phyloP scores from a whole-genome alignment of 2,888 invertebrate species.

The Gastracanthus pulcherrimus region DNA sequence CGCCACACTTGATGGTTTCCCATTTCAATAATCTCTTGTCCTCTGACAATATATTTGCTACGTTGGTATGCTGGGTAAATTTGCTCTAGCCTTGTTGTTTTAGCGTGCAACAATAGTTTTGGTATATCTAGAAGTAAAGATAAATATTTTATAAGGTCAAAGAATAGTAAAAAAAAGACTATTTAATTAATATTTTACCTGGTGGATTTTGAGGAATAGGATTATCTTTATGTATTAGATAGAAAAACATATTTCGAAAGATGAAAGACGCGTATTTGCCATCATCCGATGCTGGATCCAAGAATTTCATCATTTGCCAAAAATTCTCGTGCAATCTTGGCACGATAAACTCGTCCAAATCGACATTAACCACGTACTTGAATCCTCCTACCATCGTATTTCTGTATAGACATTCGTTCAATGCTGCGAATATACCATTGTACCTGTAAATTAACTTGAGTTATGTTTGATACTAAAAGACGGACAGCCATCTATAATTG shows the following conservation, averaged over 20 bases:
- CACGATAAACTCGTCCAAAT: conserved; percentile 73
- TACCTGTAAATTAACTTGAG: conserved; percentile 69
- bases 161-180: not conserved
- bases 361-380: conserved; percentile 67
- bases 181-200: conserved; percentile 55
- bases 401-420: conserved; percentile 73
- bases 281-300: conserved; percentile 52
- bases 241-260: conserved; percentile 79
- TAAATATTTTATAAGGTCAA: not conserved
- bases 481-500: not conserved
- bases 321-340: conserved; percentile 65
- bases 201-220: conserved; percentile 68
- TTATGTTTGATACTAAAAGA: no score
- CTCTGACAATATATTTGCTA: conserved; percentile 73
- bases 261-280: conserved; percentile 74
- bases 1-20: conserved; percentile 71
- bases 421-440: conserved; percentile 72
- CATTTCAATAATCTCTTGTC: conserved; percentile 67
- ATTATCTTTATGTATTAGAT: conserved; percentile 77
- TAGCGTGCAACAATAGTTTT: conserved; percentile 74
- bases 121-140: conserved; percentile 57
- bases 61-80: conserved; percentile 67
- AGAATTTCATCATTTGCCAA: conserved; percentile 69
- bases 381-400: conserved; percentile 69
- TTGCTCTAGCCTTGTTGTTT: conserved; percentile 71